These are phyloP conservation scores for Baccha elongata DNA, from an alignment of 2,888 invertebrate species.

Conservation along the genomic window DNA sequence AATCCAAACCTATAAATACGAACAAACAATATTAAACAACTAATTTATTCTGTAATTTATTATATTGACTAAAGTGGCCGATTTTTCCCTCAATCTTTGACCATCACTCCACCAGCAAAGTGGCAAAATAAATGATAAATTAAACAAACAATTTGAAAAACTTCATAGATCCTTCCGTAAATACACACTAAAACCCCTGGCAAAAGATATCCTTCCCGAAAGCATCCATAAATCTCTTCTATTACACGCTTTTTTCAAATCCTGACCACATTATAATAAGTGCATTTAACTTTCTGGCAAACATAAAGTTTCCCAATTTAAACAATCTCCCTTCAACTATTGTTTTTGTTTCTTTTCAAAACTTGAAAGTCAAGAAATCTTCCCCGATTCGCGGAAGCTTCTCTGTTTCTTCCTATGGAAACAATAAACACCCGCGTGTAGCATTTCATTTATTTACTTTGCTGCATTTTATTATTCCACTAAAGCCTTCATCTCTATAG, in stretches of 20 bases:
- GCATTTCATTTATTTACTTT: slow-evolving; percentile 57
- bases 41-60: no score
- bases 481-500: not conserved
- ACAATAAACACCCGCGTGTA: slow-evolving; percentile 57
- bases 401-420: not conserved
- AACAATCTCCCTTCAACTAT: slow-evolving; percentile 17
- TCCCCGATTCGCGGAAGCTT: slow-evolving; percentile 6
- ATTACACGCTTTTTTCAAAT: slow-evolving; percentile 1
- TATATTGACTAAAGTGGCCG: no score
- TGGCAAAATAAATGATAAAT: no score
- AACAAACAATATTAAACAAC: no score
- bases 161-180: not conserved
- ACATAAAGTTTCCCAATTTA: slow-evolving; percentile 16
- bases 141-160: no score
- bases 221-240: not conserved
- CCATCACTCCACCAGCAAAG: no score
- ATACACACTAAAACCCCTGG: no score
- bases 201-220: slow-evolving; percentile 4
- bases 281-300: slow-evolving; percentile 32
- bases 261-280: slow-evolving; percentile 35
- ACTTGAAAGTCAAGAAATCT: slow-evolving; percentile 17
- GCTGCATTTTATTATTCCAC: slow-evolving; percentile 48
- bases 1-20: no score
- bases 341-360: not conserved
- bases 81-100: no score